Base-by-base conservation (phyloP, 2,888 invertebrate species). In the Phyllotreta striolata region DNA sequence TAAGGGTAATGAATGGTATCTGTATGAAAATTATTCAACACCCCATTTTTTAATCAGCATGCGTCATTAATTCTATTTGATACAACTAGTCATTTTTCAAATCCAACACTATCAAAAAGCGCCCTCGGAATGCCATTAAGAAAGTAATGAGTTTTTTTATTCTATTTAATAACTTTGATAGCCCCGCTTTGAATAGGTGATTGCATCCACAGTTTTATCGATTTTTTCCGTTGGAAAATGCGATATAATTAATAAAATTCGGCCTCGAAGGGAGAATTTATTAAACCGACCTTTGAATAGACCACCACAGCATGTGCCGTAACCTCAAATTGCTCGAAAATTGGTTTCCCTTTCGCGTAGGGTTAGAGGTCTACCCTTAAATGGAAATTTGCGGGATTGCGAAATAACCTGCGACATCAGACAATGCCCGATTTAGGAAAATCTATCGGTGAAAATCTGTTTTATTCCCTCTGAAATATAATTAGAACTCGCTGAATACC, bases 1-100 rank as follows among this genome's bases (percentile, higher is more conserved):
- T 24, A 47, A 51, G 60, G 7, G 47, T 62, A 65, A 65, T 65
- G 58, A 65, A 65, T 65, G 61, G 57, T 61, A 62, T 64, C 64
- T 40, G 54, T 62, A 65, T 58, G 43, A 63, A 65, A 62, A 65
- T 62, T 58, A 55, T 24, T 54, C 62, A 54, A 65, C 65, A 65
- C 65, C 65, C 65, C 44, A 52, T 55, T 46, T 55, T 52, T 62
- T 54, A 57, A 55, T 65, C 61, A 62, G 46, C 54, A 58, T 38
- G 49, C 47, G 54, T 62, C 58, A 61, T 62, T 62, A 65, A 65
- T 65, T 65, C 51, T 62, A 55, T 49, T 14, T 6, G 54, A 47
- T 58, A 49, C 52, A 47, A 56, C 57, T 43, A 64, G 64, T 65
- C 58, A 62, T 60, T 35, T 59, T 51, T 64, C 61, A 64, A 51